Percentiles rank a stretch among this genome's conserved stretches.
Conservation (phyloP, 2,888 invertebrate species). For the Noctua janthe region DNA sequence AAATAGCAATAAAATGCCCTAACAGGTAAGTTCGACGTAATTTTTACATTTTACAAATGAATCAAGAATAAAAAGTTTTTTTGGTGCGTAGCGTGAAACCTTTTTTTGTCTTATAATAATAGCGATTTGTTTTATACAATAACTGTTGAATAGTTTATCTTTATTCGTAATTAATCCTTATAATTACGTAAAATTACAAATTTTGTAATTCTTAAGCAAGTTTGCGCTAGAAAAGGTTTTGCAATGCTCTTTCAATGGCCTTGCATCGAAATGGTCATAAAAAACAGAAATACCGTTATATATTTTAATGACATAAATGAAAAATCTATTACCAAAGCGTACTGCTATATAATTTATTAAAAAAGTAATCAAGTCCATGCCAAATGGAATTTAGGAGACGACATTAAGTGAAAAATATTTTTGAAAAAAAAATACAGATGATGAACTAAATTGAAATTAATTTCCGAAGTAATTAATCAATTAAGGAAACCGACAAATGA, state of each 20-base stretch:
- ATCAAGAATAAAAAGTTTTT: neutral
- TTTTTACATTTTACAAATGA: neutral
- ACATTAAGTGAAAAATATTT: slow-evolving; percentile 4
- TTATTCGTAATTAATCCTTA: neutral
- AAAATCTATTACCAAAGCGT: neutral
- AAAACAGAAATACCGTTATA: neutral
- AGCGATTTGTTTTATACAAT: neutral
- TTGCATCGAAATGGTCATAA: neutral
- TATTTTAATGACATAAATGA: neutral
- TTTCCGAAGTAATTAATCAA: slow-evolving; percentile 39
- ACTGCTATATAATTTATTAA: neutral
- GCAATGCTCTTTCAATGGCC: neutral
- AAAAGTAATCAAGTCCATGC: slow-evolving; percentile 12
- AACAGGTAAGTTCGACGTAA: slow-evolving; percentile 55
- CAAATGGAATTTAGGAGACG: slow-evolving; percentile 10
- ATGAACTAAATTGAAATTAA: slow-evolving; percentile 34
- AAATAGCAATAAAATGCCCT: slow-evolving; percentile 26
- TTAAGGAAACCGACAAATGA: slow-evolving; percentile 21
- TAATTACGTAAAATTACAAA: neutral
- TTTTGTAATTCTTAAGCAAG: neutral
- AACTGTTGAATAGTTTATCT: neutral
- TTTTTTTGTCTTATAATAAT: neutral
- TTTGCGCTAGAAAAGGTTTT: neutral
- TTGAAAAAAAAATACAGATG: neutral
- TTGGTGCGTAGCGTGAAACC: neutral